phyloP scores from a whole-genome alignment of 2,113 vertebrate genomes.

The Notiomystis cincta region DNA sequence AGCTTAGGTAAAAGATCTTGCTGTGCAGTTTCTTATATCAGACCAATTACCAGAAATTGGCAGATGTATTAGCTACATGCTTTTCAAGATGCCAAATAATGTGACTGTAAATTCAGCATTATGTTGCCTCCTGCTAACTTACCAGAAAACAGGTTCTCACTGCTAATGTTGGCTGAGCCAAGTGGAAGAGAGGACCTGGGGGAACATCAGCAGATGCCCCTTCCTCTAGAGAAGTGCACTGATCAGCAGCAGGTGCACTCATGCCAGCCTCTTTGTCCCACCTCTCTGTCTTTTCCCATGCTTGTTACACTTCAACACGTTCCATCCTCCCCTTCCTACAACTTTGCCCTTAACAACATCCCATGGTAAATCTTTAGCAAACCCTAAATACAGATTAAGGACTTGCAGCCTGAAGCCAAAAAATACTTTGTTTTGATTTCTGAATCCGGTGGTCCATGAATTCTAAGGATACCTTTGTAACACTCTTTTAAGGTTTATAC shows the following conservation, averaged over 20 bases:
- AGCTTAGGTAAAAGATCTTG: background rate
- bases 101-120: background rate
- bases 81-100: background rate
- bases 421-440: background rate
- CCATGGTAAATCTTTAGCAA: background rate
- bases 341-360: background rate
- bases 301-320: background rate
- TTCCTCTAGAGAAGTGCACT: background rate
- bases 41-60: background rate
- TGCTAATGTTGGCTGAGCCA: background rate
- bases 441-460: background rate
- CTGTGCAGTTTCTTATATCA: background rate
- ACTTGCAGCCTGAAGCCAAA: background rate
- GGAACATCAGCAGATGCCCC: background rate
- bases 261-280: background rate
- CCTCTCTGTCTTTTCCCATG: background rate
- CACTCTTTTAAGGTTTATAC: background rate
- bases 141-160: background rate
- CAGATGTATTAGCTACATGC: background rate
- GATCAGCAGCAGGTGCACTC: background rate
- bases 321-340: background rate
- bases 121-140: background rate
- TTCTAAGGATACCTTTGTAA: background rate
- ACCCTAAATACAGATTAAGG: background rate
- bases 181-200: background rate